Evolutionary conservation across 37 sponge, comb jelly and placozoan genomes (phyloP).

Genomic region (Hexactinellida sp.): DNA sequence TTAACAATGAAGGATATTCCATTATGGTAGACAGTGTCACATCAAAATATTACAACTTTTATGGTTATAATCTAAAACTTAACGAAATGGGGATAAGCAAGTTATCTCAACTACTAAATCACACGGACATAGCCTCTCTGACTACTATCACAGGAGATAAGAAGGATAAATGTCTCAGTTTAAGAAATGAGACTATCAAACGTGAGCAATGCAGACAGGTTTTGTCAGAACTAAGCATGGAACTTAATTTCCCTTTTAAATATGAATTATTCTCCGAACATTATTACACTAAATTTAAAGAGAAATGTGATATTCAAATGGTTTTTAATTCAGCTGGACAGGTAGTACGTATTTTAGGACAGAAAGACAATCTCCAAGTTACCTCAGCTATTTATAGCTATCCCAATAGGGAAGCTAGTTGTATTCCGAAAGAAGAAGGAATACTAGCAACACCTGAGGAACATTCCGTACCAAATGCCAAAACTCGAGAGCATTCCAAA

Average conservation of each 20-base stretch:
- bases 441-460: neutral
- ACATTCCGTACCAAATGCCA: neutral
- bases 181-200: neutral
- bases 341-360: neutral
- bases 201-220: neutral
- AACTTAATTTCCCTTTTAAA: neutral
- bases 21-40: neutral
- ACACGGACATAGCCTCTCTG: neutral
- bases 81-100: neutral
- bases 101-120: neutral
- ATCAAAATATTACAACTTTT: neutral
- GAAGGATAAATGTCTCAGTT: neutral
- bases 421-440: neutral
- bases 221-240: neutral
- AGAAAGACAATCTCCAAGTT: neutral
- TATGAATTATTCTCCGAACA: neutral
- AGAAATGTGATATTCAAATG: neutral
- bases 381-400: neutral
- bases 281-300: neutral
- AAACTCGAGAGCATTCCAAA: too few relatives aligned
- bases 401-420: neutral
- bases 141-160: neutral
- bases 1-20: neutral
- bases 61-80: neutral
- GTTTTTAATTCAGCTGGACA: neutral